These are phyloP conservation scores for Anneissia japonica DNA, from an alignment of 35 echinoderm and acorn worm species.

Conservation along the genomic window DNA sequence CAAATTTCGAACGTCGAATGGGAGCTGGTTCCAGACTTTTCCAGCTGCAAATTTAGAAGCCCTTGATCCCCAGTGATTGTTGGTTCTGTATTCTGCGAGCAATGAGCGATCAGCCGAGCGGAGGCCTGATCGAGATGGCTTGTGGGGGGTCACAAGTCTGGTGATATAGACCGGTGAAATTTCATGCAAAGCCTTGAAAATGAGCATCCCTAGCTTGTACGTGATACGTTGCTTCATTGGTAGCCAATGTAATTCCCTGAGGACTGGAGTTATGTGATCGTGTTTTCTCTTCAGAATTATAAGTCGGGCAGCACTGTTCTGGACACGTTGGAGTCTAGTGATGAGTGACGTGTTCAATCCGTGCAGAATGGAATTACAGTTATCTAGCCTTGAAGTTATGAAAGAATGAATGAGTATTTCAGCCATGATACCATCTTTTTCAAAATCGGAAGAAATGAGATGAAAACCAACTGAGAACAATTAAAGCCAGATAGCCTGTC, in stretches of 20 bases:
- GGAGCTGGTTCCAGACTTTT: too few species aligned
- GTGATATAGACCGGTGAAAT: neutral
- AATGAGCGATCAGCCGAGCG: too few species aligned
- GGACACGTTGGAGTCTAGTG: conserved; percentile 22
- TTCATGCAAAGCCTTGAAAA: conserved; percentile 9
- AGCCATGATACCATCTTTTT: too few species aligned
- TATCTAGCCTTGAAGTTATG: conserved; percentile 6
- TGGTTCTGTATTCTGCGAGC: too few species aligned
- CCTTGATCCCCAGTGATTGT: too few species aligned
- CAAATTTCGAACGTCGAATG: too few species aligned
- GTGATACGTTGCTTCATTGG: conserved; percentile 22
- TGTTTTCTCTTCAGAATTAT: neutral
- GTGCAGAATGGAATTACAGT: neutral
- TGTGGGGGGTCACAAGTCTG: too few species aligned
- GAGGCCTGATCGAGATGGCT: too few species aligned
- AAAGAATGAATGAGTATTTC: conserved; percentile 20
- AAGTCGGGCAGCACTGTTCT: conserved; percentile 39
- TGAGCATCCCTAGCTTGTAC: conserved; percentile 27
- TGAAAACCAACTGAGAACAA: too few species aligned
- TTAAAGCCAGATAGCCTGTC: too few species aligned
- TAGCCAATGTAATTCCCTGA: conserved; percentile 31
- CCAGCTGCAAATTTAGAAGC: too few species aligned
- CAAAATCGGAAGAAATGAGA: too few species aligned
- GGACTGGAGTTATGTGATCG: conserved; percentile 30
- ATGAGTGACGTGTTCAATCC: neutral